These are phyloP conservation scores for Urocynchramus pylzowi DNA, from an alignment of 2,113 vertebrate species.

Conservation along the genomic window DNA sequence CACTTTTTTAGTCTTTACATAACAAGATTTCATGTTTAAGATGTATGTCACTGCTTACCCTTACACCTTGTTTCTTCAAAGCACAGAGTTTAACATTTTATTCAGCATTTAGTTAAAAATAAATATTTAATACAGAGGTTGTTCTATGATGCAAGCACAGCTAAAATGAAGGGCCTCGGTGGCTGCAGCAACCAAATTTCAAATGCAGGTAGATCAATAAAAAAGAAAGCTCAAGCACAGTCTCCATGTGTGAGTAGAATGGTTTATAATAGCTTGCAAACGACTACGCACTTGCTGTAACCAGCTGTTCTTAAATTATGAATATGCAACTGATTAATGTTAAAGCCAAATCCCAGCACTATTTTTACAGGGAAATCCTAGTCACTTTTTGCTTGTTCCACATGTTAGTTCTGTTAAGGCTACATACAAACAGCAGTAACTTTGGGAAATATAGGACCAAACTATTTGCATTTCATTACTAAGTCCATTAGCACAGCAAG, in stretches of 20 bases:
- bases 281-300: slow-evolving; percentile 65
- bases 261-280: slow-evolving; percentile 78
- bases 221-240: slow-evolving; percentile 64
- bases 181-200: slow-evolving; percentile 87
- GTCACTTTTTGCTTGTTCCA: slow-evolving; percentile 71
- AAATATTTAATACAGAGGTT: slow-evolving; percentile 83
- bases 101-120: slow-evolving; percentile 79
- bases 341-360: slow-evolving; percentile 78
- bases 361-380: slow-evolving; percentile 75
- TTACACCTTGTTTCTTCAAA: slow-evolving; percentile 43
- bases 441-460: slow-evolving; percentile 74
- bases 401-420: slow-evolving; percentile 73
- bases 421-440: slow-evolving; percentile 78
- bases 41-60: slow-evolving; percentile 21
- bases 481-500: slow-evolving; percentile 83
- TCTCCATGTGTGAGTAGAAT: slow-evolving; percentile 72
- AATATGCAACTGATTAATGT: slow-evolving; percentile 75
- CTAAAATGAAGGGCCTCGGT: slow-evolving; percentile 86
- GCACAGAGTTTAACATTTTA: slow-evolving; percentile 72
- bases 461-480: slow-evolving; percentile 73
- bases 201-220: slow-evolving; percentile 87
- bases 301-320: slow-evolving; percentile 80
- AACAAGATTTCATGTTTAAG: background rate
- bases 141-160: slow-evolving; percentile 77
- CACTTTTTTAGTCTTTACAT: background rate